phyloP scores from a whole-genome alignment of 2,797 vertebrate genomes.

The Ciconia nigra region DNA sequence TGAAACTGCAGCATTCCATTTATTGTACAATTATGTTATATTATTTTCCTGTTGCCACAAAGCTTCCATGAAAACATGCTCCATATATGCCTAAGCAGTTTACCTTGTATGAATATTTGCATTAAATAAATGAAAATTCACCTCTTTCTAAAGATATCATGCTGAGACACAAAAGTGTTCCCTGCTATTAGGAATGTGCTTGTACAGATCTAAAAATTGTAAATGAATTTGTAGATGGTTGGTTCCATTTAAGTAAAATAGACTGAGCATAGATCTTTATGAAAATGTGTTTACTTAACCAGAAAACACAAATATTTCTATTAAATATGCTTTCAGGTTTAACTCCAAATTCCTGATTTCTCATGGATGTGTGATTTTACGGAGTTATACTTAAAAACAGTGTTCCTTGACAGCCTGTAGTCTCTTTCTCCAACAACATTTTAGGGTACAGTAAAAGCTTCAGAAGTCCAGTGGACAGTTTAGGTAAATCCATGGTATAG shows the following conservation, averaged over 20 bases:
- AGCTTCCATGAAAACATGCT: constrained; percentile 69
- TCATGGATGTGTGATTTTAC: constrained; percentile 42
- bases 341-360: constrained; percentile 60
- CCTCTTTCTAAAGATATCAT: constrained; percentile 69
- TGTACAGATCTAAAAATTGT: constrained; percentile 72
- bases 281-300: constrained; percentile 74
- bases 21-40: constrained; percentile 76
- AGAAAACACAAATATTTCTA: constrained; percentile 73
- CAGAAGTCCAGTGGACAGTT: not conserved
- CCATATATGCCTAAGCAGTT: constrained; percentile 72
- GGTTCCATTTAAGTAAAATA: constrained; percentile 75
- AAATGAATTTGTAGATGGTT: constrained; percentile 79
- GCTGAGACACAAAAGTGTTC: constrained; percentile 73
- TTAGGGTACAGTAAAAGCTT: not conserved
- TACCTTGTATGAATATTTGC: constrained; percentile 75
- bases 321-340: constrained; percentile 57
- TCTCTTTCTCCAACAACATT: not conserved
- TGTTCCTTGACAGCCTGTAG: not conserved
- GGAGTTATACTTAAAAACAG: constrained; percentile 29
- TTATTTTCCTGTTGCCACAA: constrained; percentile 75
- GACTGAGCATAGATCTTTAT: constrained; percentile 65
- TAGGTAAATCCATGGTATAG: not conserved
- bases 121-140: constrained; percentile 79
- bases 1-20: constrained; percentile 67
- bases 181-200: constrained; percentile 74